phyloP scores from a whole-genome alignment of 2,888 invertebrate genomes.

The Tiliacea aurago region DNA sequence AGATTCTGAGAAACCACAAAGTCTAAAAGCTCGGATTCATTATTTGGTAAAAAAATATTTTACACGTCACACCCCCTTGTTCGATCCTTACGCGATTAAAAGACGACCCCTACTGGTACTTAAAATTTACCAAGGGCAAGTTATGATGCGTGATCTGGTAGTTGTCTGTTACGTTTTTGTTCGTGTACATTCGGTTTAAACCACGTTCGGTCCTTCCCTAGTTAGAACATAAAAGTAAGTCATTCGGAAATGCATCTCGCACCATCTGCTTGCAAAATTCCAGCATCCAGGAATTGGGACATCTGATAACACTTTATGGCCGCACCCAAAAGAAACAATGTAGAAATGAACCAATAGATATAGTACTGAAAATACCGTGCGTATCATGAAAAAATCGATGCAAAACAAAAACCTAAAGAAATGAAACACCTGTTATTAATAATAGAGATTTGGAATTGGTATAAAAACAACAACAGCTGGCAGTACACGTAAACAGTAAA shows the following conservation, averaged over 20 bases:
- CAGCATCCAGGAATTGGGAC: conserved; percentile 15
- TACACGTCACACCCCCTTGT: too few species aligned
- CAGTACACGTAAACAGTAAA: conserved; percentile 5
- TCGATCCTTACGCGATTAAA: too few species aligned
- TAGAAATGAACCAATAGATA: neutral
- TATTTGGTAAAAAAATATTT: too few species aligned
- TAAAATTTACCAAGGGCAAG: too few species aligned
- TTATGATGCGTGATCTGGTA: too few species aligned
- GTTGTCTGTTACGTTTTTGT: too few species aligned
- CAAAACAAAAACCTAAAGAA: neutral
- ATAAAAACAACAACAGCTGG: conserved; percentile 20
- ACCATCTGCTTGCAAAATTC: conserved; percentile 6
- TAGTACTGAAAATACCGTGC: neutral
- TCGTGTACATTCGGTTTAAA: too few species aligned
- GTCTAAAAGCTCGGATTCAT: too few species aligned
- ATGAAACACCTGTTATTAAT: neutral
- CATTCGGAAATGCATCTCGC: conserved; percentile 23
- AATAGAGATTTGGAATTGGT: neutral
- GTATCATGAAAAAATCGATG: too few species aligned
- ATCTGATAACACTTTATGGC: conserved; percentile 9
- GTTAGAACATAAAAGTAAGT: conserved; percentile 7
- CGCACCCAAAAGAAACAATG: neutral
- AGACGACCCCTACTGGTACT: too few species aligned
- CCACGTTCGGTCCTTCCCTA: too few species aligned
- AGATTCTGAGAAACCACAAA: too few species aligned